These are phyloP conservation scores for Chrysolina haemoptera DNA, from an alignment of 2,888 invertebrate species.

Conservation along the genomic window DNA sequence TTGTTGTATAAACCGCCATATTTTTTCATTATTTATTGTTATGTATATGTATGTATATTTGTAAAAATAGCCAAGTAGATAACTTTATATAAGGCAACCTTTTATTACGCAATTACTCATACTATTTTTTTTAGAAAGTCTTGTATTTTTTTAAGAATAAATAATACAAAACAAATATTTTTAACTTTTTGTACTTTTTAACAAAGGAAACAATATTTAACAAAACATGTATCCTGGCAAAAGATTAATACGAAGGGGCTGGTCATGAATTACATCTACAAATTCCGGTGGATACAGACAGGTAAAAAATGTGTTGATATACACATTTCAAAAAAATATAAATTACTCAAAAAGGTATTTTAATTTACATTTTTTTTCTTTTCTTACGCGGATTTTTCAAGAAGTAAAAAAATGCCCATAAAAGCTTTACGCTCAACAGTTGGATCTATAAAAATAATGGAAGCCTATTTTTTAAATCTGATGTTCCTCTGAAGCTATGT, in stretches of 20 bases:
- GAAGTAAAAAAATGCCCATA: neutral
- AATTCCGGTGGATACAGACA: no score
- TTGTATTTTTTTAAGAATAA: constrained; percentile 38
- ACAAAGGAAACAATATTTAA: constrained; percentile 65
- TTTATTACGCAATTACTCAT: no score
- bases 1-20: constrained; percentile 1
- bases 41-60: neutral
- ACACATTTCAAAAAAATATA: no score
- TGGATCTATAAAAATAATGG: neutral
- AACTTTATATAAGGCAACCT: neutral
- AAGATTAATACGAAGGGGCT: constrained; percentile 35
- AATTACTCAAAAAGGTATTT: no score
- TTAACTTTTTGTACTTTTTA: constrained; percentile 65
- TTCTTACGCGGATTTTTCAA: neutral
- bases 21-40: constrained; percentile 26
- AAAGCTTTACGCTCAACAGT: no score
- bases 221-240: constrained; percentile 58
- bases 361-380: no score
- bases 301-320: no score
- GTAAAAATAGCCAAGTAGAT: constrained; percentile 14
- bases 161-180: constrained; percentile 57
- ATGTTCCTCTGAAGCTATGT: no score
- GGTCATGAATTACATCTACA: no score
- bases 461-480: neutral
- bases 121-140: constrained; percentile 3